These are phyloP conservation scores for Harpagoxenus sublaevis DNA, from an alignment of 2,888 invertebrate genomes.

Conservation along the genomic window DNA sequence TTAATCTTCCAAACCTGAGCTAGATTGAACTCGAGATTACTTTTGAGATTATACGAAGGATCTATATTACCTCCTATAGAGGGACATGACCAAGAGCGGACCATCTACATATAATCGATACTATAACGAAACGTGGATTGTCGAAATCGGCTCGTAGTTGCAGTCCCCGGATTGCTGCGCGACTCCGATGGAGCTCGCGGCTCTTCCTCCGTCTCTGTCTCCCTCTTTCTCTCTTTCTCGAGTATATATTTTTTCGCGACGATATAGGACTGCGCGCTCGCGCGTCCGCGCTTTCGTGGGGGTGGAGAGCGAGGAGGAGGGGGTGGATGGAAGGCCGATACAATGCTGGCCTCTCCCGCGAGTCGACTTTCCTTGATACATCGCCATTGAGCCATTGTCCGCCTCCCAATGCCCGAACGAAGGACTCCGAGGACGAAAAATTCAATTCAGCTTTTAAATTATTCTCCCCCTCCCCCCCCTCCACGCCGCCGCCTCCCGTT, in stretches of 20 bases:
- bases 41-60: not conserved
- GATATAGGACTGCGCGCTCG: slow-evolving; percentile 50
- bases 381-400: slow-evolving; percentile 86
- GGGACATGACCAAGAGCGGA: not conserved
- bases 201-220: not conserved
- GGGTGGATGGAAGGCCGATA: slow-evolving; percentile 84
- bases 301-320: slow-evolving; percentile 59
- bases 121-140: not conserved
- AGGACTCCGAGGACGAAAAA: slow-evolving; percentile 86
- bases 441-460: slow-evolving; percentile 87
- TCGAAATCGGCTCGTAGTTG: slow-evolving; percentile 13
- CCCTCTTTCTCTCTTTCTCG: slow-evolving; percentile 1
- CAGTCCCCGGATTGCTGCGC: not conserved
- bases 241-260: slow-evolving; percentile 52
- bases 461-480: slow-evolving; percentile 77
- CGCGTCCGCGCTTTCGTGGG: slow-evolving; percentile 39
- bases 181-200: slow-evolving; percentile 11
- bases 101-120: not conserved
- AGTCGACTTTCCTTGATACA: slow-evolving; percentile 86
- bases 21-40: not conserved
- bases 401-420: slow-evolving; percentile 86
- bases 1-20: too few species aligned
- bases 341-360: slow-evolving; percentile 85
- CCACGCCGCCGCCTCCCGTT: slow-evolving; percentile 55
- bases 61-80: not conserved